These are phyloP conservation scores for Neofelis nebulosa DNA, from an alignment of 2,113 vertebrate genomes.

Conservation along the genomic window DNA sequence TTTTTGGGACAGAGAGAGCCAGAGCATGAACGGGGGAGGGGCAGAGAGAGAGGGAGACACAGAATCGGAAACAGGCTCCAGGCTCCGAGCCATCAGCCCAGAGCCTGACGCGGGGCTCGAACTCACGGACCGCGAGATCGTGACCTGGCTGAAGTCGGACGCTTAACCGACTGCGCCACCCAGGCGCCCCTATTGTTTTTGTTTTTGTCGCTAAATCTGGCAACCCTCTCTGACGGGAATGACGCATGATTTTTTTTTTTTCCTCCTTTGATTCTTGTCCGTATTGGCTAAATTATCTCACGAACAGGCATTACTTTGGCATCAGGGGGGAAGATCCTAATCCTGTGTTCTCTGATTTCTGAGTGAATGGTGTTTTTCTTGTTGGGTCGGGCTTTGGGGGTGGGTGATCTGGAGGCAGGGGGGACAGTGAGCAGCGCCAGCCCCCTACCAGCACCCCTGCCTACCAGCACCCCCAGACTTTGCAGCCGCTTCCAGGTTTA, in stretches of 20 bases:
- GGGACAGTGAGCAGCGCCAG: rapidly evolving
- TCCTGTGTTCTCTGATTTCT: background rate
- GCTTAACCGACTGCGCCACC: too few species aligned
- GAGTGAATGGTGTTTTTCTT: background rate
- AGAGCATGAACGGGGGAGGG: too few species aligned
- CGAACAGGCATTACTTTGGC: background rate
- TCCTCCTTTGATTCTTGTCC: background rate
- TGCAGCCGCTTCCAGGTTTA: background rate
- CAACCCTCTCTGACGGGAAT: background rate
- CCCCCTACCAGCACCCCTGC: background rate
- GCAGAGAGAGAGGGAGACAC: too few species aligned
- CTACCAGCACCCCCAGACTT: background rate
- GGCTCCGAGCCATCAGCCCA: too few species aligned
- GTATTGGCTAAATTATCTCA: background rate
- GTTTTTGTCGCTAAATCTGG: slow-evolving; percentile 25
- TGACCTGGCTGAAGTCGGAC: too few species aligned
- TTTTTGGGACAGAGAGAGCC: too few species aligned
- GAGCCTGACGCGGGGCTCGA: too few species aligned
- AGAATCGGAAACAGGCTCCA: too few species aligned
- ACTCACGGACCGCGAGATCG: too few species aligned
- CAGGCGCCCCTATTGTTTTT: too few species aligned
- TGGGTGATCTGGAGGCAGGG: background rate
- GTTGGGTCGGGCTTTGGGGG: background rate
- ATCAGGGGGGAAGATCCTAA: background rate
- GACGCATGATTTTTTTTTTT: background rate